Percentiles rank a stretch among this genome's conserved stretches.
phyloP scores from a whole-genome alignment of 2,888 invertebrate genomes.

The Trichacis sp. region DNA sequence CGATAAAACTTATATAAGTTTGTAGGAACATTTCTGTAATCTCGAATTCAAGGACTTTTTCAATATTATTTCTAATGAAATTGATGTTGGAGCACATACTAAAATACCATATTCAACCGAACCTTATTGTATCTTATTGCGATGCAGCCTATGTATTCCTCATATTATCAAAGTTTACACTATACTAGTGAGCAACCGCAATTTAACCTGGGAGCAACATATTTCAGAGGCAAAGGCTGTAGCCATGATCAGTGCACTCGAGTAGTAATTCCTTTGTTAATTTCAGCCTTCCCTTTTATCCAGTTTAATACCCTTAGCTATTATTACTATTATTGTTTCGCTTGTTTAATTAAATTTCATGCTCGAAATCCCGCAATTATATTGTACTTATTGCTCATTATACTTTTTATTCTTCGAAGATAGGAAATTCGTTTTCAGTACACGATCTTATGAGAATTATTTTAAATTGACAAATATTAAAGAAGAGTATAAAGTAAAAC shows the following conservation, averaged over 20 bases:
- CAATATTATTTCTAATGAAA: not conserved
- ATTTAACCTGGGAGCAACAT: not conserved
- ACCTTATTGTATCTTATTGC: not conserved
- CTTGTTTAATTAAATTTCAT: not conserved
- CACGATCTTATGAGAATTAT: no score
- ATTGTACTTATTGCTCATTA: no score
- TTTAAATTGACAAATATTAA: no score
- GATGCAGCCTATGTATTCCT: not conserved
- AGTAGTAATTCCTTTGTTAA: slow-evolving; percentile 5
- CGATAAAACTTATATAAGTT: no score
- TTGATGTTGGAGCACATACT: not conserved
- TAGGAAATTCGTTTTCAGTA: no score
- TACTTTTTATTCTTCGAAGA: no score
- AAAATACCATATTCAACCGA: not conserved
- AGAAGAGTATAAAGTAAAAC: no score
- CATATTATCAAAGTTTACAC: slow-evolving; percentile 1
- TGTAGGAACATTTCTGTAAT: no score
- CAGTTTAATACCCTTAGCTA: not conserved
- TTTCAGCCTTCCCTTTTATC: not conserved
- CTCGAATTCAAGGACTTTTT: not conserved
- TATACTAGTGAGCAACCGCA: not conserved
- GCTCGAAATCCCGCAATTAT: no score
- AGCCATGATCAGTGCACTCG: not conserved
- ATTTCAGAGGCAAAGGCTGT: not conserved
- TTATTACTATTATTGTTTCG: not conserved